Percentiles rank a stretch among this genome's conserved stretches.
Evolutionary conservation across 2,113 vertebrate species (phyloP).

Genomic region (Gracilinanus agilis): DNA sequence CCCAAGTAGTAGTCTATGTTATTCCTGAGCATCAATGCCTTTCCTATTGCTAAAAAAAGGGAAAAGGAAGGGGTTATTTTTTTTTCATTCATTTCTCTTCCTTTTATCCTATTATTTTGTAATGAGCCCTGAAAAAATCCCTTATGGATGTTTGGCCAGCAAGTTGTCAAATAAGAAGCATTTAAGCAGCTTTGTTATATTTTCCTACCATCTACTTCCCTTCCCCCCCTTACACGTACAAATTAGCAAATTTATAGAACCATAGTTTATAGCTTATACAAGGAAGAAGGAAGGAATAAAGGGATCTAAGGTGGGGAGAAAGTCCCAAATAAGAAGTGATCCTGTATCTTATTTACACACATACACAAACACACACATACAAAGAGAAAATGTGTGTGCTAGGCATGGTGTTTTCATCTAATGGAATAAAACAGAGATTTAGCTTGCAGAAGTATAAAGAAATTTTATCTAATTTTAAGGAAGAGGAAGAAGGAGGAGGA

Average conservation of each 20-base stretch:
- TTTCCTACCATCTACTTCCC: neutral
- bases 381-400: neutral
- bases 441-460: neutral
- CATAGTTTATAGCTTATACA: neutral
- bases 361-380: neutral
- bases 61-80: neutral
- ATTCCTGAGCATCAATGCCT: neutral
- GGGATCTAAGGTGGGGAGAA: too few relatives aligned
- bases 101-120: neutral
- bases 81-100: neutral
- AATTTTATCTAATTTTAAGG: neutral
- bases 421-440: neutral
- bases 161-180: neutral
- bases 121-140: neutral
- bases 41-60: neutral
- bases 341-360: neutral
- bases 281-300: neutral
- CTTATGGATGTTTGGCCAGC: neutral
- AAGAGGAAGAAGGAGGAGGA: too few relatives aligned
- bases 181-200: neutral
- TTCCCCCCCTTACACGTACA: neutral
- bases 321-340: neutral
- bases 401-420: neutral
- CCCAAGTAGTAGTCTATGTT: neutral
- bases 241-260: neutral